Base-by-base conservation (phyloP, 2,888 invertebrate genomes). In the Salticus scenicus region DNA sequence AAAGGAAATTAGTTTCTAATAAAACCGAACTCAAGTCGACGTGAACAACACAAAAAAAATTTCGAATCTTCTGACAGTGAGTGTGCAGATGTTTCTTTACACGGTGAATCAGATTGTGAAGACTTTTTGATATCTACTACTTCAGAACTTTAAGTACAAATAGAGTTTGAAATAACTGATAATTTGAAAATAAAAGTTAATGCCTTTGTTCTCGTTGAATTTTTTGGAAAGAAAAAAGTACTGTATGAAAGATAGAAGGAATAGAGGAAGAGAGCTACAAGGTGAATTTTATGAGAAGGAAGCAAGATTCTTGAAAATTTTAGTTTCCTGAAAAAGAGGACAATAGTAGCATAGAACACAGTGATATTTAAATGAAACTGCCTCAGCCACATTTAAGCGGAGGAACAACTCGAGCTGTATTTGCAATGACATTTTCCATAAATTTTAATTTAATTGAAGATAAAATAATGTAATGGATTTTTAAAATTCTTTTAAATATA, bases 361-460 rank as follows among this genome's bases (percentile, higher is more conserved):
- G 64, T 64, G 64, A 64, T 30, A 27, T 64, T 30, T 28, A 64
- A 64, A 64, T 64, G 27, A 64, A 64, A 64, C 64, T 64, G 64
- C 64, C 64, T 64, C 64, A 64, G 28, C 64, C 57, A 57, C 14
- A 57, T 57, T 57, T 57, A 57, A 57, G 57, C 27, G 57, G 57
- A n/a, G 57, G 57, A 57, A 57, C 57, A 7, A 20, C 57, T 7
- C 20, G 57, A 57, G 57, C 57, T 57, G 4, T 57, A 57, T n/a
- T 57, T 57, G 37, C 27, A 24, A 57, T 57, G 57, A 57, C 57
- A 57, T 57, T 57, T 57, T 57, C 57, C n/a, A n/a, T 57, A 5
- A 57, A 57, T n/a, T 57, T 57, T n/a, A 4, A 57, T 57, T n/a
- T 57, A 57, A 7, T 57, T 57, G 8, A n/a, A 7, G 57, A 57